Conservation (phyloP, 1,140 invertebrate genomes). For the Drosophila nigrodunni region DNA sequence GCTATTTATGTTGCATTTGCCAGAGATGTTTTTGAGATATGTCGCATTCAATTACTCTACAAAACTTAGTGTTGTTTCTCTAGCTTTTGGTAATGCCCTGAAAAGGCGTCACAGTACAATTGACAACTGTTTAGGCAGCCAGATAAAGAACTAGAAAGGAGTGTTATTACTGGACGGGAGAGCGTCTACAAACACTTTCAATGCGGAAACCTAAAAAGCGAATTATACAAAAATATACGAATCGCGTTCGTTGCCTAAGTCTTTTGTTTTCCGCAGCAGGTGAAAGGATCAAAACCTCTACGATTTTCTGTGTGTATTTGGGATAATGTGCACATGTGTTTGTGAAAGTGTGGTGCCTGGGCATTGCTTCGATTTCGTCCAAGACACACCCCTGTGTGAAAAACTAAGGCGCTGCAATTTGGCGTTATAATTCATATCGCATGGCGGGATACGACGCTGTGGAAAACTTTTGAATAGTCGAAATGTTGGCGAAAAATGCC, state of each 20-base stretch:
- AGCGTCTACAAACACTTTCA: conserved; percentile 51
- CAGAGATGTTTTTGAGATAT: conserved; percentile 47
- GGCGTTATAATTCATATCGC: conserved; percentile 64
- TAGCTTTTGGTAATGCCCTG: conserved; percentile 31
- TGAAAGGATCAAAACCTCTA: conserved; percentile 57
- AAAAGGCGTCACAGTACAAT: conserved; percentile 44
- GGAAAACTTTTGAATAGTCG: conserved; percentile 30
- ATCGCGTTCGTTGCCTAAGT: conserved; percentile 77
- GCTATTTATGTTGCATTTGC: conserved; percentile 42
- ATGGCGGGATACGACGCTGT: conserved; percentile 30
- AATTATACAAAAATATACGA: conserved; percentile 27
- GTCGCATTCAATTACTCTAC: conserved; percentile 52
- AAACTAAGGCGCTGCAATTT: conserved; percentile 54
- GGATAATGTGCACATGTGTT: background rate
- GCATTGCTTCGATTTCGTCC: conserved; percentile 41
- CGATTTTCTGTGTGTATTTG: background rate
- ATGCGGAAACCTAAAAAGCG: conserved; percentile 50
- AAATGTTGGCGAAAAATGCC: conserved; percentile 35
- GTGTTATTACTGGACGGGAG: conserved; percentile 17
- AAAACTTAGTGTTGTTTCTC: conserved; percentile 24
- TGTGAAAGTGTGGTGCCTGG: conserved; percentile 5
- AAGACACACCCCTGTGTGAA: conserved; percentile 60
- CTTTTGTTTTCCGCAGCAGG: conserved; percentile 74
- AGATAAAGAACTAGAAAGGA: conserved; percentile 68
- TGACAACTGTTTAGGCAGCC: conserved; percentile 46